A percentile compares a stretch with the other conserved stretches of the same genome.
phyloP scores from a whole-genome alignment of 2,797 vertebrate genomes.

The Molossus alvarezi region DNA sequence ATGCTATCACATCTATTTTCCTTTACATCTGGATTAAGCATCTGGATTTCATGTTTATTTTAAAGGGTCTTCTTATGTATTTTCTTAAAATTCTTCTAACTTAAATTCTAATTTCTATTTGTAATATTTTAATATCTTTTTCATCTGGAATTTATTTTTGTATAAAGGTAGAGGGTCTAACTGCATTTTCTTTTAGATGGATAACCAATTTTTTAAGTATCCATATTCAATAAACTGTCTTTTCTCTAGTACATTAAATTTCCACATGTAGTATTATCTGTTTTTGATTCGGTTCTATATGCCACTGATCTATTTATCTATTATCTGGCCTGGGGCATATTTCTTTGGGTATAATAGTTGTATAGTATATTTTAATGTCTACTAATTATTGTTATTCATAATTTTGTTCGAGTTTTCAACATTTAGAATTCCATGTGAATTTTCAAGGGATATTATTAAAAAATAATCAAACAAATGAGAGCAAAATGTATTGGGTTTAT shows the following conservation, averaged over 20 bases:
- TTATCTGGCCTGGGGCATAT: not conserved
- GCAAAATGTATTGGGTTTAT: not conserved
- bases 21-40: not conserved
- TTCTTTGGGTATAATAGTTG: not conserved
- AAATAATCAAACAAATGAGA: constrained; percentile 6
- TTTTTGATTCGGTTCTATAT: not conserved
- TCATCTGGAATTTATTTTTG: not conserved
- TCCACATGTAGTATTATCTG: not conserved
- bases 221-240: not conserved
- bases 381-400: not conserved
- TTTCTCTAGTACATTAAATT: constrained; percentile 47
- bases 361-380: constrained; percentile 42
- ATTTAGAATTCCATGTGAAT: constrained; percentile 28
- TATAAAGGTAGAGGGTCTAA: not conserved
- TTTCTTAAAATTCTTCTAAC: constrained; percentile 29
- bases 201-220: not conserved
- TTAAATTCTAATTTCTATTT: constrained; percentile 41
- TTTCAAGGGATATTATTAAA: constrained; percentile 53
- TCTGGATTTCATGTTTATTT: not conserved
- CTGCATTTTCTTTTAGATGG: not conserved
- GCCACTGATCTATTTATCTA: not conserved
- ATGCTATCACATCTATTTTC: not conserved
- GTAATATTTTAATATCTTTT: constrained; percentile 45
- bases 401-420: constrained; percentile 42
- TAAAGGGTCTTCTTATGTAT: not conserved